Evolutionary conservation across 2,888 invertebrate species (phyloP).

Genomic region (Pristionchus fissidentatus): DNA sequence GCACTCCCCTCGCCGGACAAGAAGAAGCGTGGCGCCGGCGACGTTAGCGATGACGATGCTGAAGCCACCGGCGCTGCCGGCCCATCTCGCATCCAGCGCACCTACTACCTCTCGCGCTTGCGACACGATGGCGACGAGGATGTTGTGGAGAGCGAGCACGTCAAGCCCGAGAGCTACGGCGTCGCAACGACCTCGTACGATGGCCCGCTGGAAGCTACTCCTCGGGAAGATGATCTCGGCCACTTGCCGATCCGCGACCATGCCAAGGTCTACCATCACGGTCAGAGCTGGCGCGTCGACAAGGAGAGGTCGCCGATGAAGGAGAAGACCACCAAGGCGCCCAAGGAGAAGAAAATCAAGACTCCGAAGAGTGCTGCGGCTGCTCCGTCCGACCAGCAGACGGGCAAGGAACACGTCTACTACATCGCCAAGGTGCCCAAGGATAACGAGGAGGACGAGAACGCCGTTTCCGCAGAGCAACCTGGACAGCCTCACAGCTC

Average conservation of each 20-base stretch:
- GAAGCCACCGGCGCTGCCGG: conserved; percentile 16
- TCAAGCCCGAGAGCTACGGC: conserved; percentile 21
- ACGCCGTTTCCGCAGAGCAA: not conserved
- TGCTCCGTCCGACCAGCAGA: not conserved
- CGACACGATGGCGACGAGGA: conserved; percentile 39
- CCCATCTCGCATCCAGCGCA: conserved; percentile 15
- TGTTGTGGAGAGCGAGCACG: conserved; percentile 28
- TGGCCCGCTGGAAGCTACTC: conserved; percentile 30
- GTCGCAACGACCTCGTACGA: conserved; percentile 27
- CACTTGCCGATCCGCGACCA: conserved; percentile 28
- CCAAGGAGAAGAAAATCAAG: conserved; percentile 38
- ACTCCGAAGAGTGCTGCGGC: conserved; percentile 17
- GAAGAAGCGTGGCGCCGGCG: not conserved
- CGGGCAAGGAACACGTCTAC: conserved; percentile 35
- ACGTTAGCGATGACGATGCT: not conserved
- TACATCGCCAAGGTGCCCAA: conserved; percentile 44
- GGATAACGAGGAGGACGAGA: conserved; percentile 37
- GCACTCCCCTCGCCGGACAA: conserved; percentile 13
- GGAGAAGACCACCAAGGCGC: conserved; percentile 29
- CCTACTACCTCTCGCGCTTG: conserved; percentile 11
- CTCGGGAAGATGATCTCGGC: conserved; percentile 42
- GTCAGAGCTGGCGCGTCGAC: conserved; percentile 34
- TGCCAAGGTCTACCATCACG: conserved; percentile 22
- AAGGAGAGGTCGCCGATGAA: conserved; percentile 29
- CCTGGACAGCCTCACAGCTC: conserved; percentile 8